phyloP scores from a whole-genome alignment of 2,113 vertebrate genomes.

The Coturnix japonica region DNA sequence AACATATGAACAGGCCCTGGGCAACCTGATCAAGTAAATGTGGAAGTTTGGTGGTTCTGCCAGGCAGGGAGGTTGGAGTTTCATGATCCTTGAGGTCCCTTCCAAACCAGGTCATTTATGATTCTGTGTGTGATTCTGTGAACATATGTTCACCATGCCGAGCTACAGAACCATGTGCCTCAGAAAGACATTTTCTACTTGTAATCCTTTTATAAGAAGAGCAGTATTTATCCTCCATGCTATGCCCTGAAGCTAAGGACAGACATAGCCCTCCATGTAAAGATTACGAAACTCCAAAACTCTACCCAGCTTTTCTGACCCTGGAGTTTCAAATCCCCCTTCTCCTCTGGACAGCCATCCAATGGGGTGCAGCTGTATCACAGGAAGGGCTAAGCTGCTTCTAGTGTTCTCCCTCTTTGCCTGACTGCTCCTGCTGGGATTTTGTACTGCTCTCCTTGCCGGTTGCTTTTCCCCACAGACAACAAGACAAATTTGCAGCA shows the following conservation, averaged over 20 bases:
- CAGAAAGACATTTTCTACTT: background rate
- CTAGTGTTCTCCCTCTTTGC: background rate
- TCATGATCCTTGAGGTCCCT: no score
- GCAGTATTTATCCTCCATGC: background rate
- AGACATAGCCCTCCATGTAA: background rate
- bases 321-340: background rate
- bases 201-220: background rate
- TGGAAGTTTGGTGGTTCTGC: no score
- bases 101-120: no score
- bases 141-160: background rate
- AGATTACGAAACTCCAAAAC: background rate
- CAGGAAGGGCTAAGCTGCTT: background rate
- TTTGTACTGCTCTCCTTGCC: background rate
- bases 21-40: no score
- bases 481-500: background rate
- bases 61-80: no score
- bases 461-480: background rate
- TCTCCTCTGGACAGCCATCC: background rate
- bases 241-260: background rate
- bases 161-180: accelerated
- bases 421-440: background rate
- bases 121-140: no score
- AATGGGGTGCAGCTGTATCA: accelerated
- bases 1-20: background rate
- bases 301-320: no score